These are phyloP conservation scores for Phainopepla nitens DNA, from an alignment of 2,113 vertebrate genomes.

Conservation along the genomic window DNA sequence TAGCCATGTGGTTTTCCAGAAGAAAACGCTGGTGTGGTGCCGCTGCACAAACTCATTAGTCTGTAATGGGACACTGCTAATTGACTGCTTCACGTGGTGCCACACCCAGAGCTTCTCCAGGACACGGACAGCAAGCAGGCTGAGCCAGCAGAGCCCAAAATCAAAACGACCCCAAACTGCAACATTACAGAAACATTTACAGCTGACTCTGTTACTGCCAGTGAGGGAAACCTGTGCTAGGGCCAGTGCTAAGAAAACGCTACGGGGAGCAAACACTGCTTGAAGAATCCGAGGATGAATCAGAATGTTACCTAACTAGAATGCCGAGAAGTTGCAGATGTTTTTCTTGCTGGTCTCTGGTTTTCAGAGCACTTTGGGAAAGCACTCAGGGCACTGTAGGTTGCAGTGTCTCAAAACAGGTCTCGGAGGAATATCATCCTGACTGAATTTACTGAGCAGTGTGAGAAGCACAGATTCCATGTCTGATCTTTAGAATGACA, in stretches of 20 bases:
- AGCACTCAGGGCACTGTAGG: not conserved
- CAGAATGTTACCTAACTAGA: not conserved
- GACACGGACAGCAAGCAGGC: not conserved
- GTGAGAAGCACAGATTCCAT: not conserved
- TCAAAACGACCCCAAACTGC: accelerated
- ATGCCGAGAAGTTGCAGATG: not conserved
- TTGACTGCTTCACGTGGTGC: not conserved
- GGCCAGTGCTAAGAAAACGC: not conserved
- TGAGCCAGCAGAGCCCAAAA: not conserved
- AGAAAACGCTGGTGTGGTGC: not conserved
- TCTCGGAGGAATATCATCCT: not conserved
- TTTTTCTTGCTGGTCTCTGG: not conserved
- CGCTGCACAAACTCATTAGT: not conserved
- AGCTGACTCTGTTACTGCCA: not conserved
- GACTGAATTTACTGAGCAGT: not conserved
- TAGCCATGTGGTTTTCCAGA: not conserved
- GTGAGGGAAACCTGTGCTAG: not conserved
- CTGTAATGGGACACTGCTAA: accelerated
- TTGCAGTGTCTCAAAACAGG: not conserved
- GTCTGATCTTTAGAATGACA: not conserved
- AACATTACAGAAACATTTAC: not conserved
- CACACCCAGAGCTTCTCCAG: not conserved
- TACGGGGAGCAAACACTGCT: not conserved
- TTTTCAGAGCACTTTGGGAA: not conserved
- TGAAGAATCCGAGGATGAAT: not conserved